phyloP scores from a whole-genome alignment of 2,888 invertebrate species.

The Xestia xanthographa region DNA sequence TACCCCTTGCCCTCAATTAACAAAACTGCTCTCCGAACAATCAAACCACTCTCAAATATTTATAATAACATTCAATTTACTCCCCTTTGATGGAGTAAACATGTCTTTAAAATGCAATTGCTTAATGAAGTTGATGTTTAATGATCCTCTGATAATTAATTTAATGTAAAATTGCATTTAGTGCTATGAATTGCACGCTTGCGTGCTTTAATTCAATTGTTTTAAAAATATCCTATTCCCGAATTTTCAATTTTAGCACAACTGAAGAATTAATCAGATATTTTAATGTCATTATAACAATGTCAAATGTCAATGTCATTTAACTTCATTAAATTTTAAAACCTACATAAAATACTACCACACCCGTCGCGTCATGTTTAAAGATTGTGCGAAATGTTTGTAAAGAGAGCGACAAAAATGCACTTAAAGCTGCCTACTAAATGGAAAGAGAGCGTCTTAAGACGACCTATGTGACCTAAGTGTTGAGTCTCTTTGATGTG shows the following conservation, averaged over 20 bases:
- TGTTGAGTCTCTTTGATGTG: conserved; percentile 22
- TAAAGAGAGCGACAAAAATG: background rate
- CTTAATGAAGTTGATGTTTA: background rate
- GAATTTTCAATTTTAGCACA: too few species aligned
- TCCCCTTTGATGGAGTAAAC: background rate
- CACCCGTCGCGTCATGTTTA: background rate
- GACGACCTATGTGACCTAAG: background rate
- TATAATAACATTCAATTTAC: background rate
- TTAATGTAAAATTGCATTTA: background rate
- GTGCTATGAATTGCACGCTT: background rate
- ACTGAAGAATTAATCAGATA: background rate
- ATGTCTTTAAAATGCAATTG: background rate
- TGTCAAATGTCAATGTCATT: background rate
- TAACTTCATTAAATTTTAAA: too few species aligned
- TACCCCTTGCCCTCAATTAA: background rate
- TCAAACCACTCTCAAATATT: background rate
- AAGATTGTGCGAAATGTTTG: conserved; percentile 13
- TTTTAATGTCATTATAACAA: background rate
- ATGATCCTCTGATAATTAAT: background rate
- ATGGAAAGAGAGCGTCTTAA: conserved; percentile 23
- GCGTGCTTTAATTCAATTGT: background rate
- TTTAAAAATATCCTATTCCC: background rate
- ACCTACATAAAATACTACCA: too few species aligned
- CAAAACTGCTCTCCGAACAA: background rate
- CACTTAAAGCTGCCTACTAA: conserved; percentile 13